Conservation (phyloP, 1,140 invertebrate genomes). For the Nephila pilipes region DNA sequence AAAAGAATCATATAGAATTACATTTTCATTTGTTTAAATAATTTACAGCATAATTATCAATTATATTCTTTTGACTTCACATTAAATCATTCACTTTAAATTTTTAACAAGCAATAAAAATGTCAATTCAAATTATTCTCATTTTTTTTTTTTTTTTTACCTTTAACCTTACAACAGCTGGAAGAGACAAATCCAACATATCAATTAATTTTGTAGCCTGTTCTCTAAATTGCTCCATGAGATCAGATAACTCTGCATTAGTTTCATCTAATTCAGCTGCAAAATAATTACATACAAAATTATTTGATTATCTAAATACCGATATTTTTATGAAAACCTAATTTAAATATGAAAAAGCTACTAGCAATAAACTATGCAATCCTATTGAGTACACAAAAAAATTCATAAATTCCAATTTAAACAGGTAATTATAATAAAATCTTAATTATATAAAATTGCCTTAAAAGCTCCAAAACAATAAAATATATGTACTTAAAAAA, state of each 20-base stretch:
- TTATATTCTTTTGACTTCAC: no score
- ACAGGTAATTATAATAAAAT: no score
- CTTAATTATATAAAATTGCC: no score
- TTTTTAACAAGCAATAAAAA: no score
- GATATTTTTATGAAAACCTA: background rate
- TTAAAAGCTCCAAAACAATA: no score
- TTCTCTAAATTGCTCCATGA: conserved; percentile 82
- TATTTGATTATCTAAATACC: background rate
- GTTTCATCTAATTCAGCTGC: conserved; percentile 78
- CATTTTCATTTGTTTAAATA: no score
- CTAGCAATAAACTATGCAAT: background rate
- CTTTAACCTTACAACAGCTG: conserved; percentile 82
- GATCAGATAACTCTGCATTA: conserved; percentile 80
- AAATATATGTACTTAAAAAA: no score
- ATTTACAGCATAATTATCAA: no score
- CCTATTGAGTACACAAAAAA: no score
- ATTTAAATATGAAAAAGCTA: background rate
- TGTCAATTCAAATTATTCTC: background rate
- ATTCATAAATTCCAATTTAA: no score
- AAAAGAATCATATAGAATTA: no score
- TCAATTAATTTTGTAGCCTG: conserved; percentile 82
- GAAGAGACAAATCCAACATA: conserved; percentile 82
- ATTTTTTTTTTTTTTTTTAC: conserved; percentile 76
- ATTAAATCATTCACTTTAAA: background rate
- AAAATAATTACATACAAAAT: background rate